Evolutionary conservation across 1,140 invertebrate species (phyloP).

Genomic region (Pogonomyrmex barbatus): DNA sequence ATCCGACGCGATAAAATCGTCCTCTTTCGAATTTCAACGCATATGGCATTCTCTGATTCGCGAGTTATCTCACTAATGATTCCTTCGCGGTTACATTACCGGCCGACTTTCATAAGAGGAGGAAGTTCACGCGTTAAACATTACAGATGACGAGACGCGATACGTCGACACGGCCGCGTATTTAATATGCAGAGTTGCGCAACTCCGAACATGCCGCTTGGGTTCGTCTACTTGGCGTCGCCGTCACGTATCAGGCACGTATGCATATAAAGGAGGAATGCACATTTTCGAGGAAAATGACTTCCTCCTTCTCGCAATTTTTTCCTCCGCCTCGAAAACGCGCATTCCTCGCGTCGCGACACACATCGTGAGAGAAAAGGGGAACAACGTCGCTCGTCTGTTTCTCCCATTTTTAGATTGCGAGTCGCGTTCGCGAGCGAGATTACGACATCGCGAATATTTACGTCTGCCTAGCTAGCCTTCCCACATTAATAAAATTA

Average conservation of each 20-base stretch:
- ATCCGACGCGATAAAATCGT: background rate
- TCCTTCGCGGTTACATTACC: slow-evolving; percentile 12
- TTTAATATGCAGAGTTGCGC: slow-evolving; percentile 68
- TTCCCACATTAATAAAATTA: no score
- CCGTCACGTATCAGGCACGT: background rate
- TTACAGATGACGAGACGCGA: slow-evolving; percentile 64
- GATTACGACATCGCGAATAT: slow-evolving; percentile 24
- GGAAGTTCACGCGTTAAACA: slow-evolving; percentile 44
- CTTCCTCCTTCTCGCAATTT: slow-evolving; percentile 53
- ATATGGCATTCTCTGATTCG: background rate
- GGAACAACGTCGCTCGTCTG: background rate
- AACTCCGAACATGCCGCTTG: slow-evolving; percentile 27
- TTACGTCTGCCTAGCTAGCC: no score
- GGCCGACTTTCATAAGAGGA: slow-evolving; percentile 7
- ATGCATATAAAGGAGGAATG: background rate
- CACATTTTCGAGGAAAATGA: background rate
- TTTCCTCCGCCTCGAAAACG: slow-evolving; percentile 54
- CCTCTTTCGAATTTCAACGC: slow-evolving; percentile 16
- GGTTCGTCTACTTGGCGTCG: background rate
- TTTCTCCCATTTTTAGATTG: slow-evolving; percentile 61
- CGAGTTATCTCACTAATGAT: slow-evolving; percentile 32
- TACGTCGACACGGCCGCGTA: slow-evolving; percentile 32
- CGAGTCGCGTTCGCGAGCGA: slow-evolving; percentile 26
- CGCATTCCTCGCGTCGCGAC: slow-evolving; percentile 23
- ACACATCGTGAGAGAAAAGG: background rate